A percentile compares a stretch with the other conserved stretches of the same genome.
phyloP scores from a whole-genome alignment of 1,140 invertebrate species.

The Megathymus violae region DNA sequence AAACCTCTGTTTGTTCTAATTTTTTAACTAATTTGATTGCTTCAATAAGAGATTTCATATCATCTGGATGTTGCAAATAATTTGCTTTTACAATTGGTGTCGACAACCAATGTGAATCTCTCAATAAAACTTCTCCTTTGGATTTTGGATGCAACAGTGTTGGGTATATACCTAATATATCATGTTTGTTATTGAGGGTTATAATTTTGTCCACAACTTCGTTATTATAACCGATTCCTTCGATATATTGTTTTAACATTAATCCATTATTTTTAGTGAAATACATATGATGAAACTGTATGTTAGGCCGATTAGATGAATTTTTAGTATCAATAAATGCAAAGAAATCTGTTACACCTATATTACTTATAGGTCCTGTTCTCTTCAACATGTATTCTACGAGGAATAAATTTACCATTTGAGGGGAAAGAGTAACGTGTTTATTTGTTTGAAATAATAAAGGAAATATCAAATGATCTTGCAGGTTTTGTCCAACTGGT shows the following conservation, averaged over 20 bases:
- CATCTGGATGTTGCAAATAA: constrained; percentile 89
- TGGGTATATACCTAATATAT: constrained; percentile 76
- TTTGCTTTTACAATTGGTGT: constrained; percentile 91
- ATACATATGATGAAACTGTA: constrained; percentile 67
- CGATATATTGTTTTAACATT: constrained; percentile 47
- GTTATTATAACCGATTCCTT: constrained; percentile 73
- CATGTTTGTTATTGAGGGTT: constrained; percentile 71
- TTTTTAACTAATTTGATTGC: constrained; percentile 82
- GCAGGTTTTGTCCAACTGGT: constrained; percentile 89
- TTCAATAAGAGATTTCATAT: constrained; percentile 87
- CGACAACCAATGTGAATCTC: constrained; percentile 61
- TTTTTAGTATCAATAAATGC: constrained; percentile 62
- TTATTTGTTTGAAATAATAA: constrained; percentile 61
- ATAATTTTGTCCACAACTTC: constrained; percentile 70
- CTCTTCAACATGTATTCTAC: constrained; percentile 64
- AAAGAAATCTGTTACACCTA: constrained; percentile 64
- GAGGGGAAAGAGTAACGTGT: constrained; percentile 37
- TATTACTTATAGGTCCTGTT: constrained; percentile 56
- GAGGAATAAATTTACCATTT: constrained; percentile 46
- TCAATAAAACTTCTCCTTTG: constrained; percentile 69
- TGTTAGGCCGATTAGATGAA: constrained; percentile 55
- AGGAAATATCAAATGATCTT: constrained; percentile 84
- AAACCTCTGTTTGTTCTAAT: constrained; percentile 70
- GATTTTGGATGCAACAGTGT: constrained; percentile 84
- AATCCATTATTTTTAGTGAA: constrained; percentile 53